Conservation (phyloP, 2,888 invertebrate genomes). For the Conomelus anceps region DNA sequence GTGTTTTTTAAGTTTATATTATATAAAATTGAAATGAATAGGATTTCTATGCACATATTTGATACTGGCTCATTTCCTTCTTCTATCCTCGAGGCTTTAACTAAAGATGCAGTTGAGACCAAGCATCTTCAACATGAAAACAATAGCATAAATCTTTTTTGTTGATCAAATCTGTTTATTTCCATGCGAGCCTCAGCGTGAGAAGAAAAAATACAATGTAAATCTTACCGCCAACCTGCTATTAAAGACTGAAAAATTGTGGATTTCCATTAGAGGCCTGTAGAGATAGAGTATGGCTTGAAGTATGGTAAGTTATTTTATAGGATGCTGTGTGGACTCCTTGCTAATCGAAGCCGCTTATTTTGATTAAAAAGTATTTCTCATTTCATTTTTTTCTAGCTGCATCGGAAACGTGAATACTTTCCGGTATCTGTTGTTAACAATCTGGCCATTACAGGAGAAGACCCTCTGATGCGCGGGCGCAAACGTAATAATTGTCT, state of each 20-base stretch:
- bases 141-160: not conserved
- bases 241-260: not conserved
- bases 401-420: not conserved
- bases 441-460: not conserved
- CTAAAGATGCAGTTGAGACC: not conserved
- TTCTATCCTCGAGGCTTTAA: not conserved
- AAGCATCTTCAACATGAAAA: not conserved
- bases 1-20: too few species aligned
- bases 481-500: not conserved
- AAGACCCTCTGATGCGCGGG: too few species aligned
- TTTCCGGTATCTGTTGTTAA: not conserved
- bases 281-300: not conserved
- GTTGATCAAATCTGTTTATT: not conserved
- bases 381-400: not conserved
- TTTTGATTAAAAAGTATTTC: not conserved
- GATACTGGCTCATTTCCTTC: not conserved
- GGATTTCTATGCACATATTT: too few species aligned
- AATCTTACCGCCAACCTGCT: not conserved
- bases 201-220: not conserved
- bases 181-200: not conserved
- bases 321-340: not conserved
- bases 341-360: not conserved
- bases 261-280: not conserved
- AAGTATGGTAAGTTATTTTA: not conserved
- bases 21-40: too few species aligned